Evolutionary conservation across 2,113 vertebrate genomes (phyloP), one percentile per base, ranked within the genome.

Genomic region (Thinocorus orbignyianus): DNA sequence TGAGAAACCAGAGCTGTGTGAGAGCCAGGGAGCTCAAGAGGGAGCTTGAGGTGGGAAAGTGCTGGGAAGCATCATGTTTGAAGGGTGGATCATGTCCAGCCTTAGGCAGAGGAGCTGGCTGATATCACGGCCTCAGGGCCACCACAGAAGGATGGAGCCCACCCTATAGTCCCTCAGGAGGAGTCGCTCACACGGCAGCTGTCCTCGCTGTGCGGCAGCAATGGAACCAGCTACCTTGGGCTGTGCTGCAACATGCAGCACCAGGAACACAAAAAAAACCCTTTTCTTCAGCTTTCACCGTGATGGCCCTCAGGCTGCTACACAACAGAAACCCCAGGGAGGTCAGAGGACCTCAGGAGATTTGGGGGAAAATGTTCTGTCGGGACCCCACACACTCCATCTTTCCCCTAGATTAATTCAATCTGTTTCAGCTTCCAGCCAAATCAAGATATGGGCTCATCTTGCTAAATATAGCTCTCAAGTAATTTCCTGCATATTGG

Each of bases 371-470:
- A 62, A 88, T 6, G 19, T 70, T 93, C 73, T 82, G 66, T 62
- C 0, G 6, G 41, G 95, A 96, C 91, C 94, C 81, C 96, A 69
- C 94, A 92, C 83, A 10, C 57, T 92, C 65, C 0, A 0, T 92
- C 66, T 87, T 87, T 94, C 49, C 83, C 73, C 49, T 73, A 92
- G 88, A 97, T 94, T 94, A 94, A 92, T 95, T 65, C 93, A 96
- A 93, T 93, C 82, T 91, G 93, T 83, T n/a, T 89, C 65, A 95
- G 95, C 90, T 93, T 87, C 77, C 92, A 96, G 96, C 91, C 96
- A 96, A 96, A 94, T 95, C 95, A 96, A 97, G 96, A 92, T 82
- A 92, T 3, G 73, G 93, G 88, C 91, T 96, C 94, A 92, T 96
- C 96, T 79, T 81, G 52, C 91, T 96, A 92, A 96, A 96, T 91